Base-by-base conservation (phyloP, 2,797 vertebrate genomes). In the Halcyon chelicuti region DNA sequence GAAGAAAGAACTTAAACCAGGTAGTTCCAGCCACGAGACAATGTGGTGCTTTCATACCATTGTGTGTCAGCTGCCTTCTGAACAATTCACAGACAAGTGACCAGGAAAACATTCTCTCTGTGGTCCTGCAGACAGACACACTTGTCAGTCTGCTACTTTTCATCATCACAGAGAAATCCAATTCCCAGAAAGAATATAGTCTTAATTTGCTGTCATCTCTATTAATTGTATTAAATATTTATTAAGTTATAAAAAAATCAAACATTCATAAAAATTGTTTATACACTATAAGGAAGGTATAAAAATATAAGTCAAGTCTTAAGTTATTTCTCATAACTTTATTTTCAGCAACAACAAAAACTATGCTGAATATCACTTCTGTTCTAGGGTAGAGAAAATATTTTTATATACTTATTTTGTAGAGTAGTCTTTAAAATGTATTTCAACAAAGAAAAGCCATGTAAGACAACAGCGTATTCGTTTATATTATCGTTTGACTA, bases 281-380 rank as follows among this genome's bases (percentile, higher is more conserved):
- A 46, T 63, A 14, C 2, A 20, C 33, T 68, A 26, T 10, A 76
- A 60, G 21, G 13, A 51, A 87, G 51, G 62, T n/a, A 63, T 5
- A 61, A 71, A 76, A 75, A 62, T 15, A 46, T 72, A 54, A 70
- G 35, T 80, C 28, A 78, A 14, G 6, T 35, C 11, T 17, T 11
- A 49, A 33, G 10, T 80, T 72, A 83, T 29, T 92, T 77, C 68
- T 77, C 23, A 19, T 37, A 87, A 71, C 9, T 84, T 92, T 65
- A 86, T 81, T 94, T 35, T 86, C 39, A 68, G 44, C 37, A 93
- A 57, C 52, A 71, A 65, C 29, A 76, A 44, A 86, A 85, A 35
- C 10, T 80, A 74, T 72, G 25, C 61, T 72, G 51, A 71, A 25
- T 66, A 83, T 49, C 1, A 7, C 29, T 55, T 85, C 65, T 58